phyloP scores from a whole-genome alignment of 2,113 vertebrate species.

The Crotalus horridus region DNA sequence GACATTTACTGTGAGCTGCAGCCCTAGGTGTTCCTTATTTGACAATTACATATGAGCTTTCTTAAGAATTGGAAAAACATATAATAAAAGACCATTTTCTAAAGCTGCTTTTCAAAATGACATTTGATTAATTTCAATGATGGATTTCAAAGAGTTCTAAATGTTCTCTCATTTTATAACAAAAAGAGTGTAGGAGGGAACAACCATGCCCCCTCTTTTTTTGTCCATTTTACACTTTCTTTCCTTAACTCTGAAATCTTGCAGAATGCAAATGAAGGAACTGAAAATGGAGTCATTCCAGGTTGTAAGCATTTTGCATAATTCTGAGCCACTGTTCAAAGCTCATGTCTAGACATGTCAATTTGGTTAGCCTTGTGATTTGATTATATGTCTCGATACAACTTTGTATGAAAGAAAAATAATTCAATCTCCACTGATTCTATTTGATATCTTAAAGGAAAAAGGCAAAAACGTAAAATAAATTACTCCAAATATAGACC shows the following conservation, averaged over 20 bases:
- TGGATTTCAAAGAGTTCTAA: conserved; percentile 45
- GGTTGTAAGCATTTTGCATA: background rate
- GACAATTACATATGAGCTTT: conserved; percentile 24
- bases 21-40: conserved; percentile 47
- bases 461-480: background rate
- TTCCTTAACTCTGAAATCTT: conserved; percentile 38
- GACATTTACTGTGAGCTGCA: conserved; percentile 36
- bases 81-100: conserved; percentile 26
- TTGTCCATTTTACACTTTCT: background rate
- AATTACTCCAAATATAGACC: background rate
- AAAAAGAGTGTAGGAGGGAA: background rate
- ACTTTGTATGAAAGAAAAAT: background rate
- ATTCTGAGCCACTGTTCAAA: background rate
- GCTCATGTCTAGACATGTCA: conserved; percentile 21
- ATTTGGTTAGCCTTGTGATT: conserved; percentile 18
- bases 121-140: conserved; percentile 54
- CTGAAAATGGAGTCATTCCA: conserved; percentile 13
- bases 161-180: conserved; percentile 54
- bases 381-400: background rate
- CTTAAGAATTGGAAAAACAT: conserved; percentile 7
- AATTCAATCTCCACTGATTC: background rate
- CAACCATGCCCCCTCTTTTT: conserved; percentile 31
- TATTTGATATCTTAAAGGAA: background rate
- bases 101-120: conserved; percentile 53
- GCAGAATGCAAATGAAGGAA: conserved; percentile 21